Conservation (phyloP, 1,140 invertebrate species). For the Pseudomyrmex flavicornis region DNA sequence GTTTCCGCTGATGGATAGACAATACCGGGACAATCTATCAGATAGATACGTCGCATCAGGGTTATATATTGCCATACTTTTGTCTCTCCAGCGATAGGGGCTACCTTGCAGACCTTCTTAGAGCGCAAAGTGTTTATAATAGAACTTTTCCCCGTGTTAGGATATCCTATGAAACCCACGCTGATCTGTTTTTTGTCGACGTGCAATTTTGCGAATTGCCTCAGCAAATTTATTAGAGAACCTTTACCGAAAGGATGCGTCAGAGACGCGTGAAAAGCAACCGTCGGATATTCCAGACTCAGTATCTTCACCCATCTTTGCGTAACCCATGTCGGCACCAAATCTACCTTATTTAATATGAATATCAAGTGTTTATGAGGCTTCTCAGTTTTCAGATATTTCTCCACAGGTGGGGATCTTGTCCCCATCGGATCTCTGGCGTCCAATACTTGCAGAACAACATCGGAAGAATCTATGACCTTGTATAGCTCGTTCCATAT, state of each 20-base stretch:
- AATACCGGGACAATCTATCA: slow-evolving; percentile 99
- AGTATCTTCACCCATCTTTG: slow-evolving; percentile 97
- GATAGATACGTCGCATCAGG: slow-evolving; percentile 97
- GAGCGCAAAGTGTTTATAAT: slow-evolving; percentile 98
- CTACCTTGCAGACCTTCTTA: slow-evolving; percentile 99
- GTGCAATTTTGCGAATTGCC: slow-evolving; percentile 98
- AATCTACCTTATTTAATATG: slow-evolving; percentile 92
- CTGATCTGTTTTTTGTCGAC: slow-evolving; percentile 99
- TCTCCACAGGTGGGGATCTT: slow-evolving; percentile 95
- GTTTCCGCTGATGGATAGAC: slow-evolving; percentile 97
- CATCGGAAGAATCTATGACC: slow-evolving; percentile 99
- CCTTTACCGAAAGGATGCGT: slow-evolving; percentile 99
- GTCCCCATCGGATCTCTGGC: slow-evolving; percentile 98
- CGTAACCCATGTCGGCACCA: slow-evolving; percentile 99
- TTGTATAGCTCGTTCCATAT: slow-evolving; percentile 99
- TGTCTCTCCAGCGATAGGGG: slow-evolving; percentile 99
- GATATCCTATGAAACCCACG: slow-evolving; percentile 99
- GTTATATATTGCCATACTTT: slow-evolving; percentile 99
- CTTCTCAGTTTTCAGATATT: slow-evolving; percentile 92
- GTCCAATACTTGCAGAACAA: slow-evolving; percentile 97
- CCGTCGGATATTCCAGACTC: slow-evolving; percentile 97
- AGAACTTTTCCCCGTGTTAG: slow-evolving; percentile 99
- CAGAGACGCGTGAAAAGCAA: slow-evolving; percentile 99
- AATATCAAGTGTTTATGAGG: slow-evolving; percentile 92
- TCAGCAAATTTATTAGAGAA: slow-evolving; percentile 97